Base-by-base conservation (phyloP, 2,113 vertebrate species). In the Ptilonorhynchus violaceus region DNA sequence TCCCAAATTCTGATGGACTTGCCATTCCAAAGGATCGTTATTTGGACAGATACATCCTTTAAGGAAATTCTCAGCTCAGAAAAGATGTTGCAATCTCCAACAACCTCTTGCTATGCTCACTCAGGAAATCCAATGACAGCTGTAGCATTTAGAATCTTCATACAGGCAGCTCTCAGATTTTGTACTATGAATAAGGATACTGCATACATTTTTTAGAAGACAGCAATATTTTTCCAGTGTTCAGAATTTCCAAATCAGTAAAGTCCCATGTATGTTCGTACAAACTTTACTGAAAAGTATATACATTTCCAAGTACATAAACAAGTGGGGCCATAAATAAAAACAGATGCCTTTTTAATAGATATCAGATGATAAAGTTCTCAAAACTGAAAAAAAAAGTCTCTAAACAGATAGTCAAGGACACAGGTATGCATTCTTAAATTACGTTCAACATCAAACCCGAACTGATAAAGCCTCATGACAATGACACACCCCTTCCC, bases 401-500 rank as follows among this genome's bases (percentile, higher is more conserved):
- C 70, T 74, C 49, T 75, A 37, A 84, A 88, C 6, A 86, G 75
- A 83, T 19, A 84, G 33, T 60, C 47, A 68, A 58, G 50, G 60
- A 35, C 24, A 58, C 21, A 42, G 0, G 1, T 25, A 64, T 4
- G 11, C 33, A 68, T 81, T 83, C 88, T 78, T 70, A 67, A 89
- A 74, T 46, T 15, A 83, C 2, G 19, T 31, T 75, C 69, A 63
- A 81, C 44, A 92, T 72, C 64, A 84, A 96, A 78, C 41, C 47
- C 60, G 74, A 93, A 70, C 69, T 60, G 91, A 93, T 84, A 85
- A 83, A 72, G 77, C 63, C 95, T 82, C 42, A 74, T 78, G 88
- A 92, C 75, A 96, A 58, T 84, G 85, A 95, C 94, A 96, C 96
- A 93, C 41, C n/a, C 41, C 89, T 97, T 96, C 93, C 94, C 84